A percentile compares a stretch with the other conserved stretches of the same genome.
phyloP scores from a whole-genome alignment of 2,888 invertebrate species.

The Dorcus hopei region DNA sequence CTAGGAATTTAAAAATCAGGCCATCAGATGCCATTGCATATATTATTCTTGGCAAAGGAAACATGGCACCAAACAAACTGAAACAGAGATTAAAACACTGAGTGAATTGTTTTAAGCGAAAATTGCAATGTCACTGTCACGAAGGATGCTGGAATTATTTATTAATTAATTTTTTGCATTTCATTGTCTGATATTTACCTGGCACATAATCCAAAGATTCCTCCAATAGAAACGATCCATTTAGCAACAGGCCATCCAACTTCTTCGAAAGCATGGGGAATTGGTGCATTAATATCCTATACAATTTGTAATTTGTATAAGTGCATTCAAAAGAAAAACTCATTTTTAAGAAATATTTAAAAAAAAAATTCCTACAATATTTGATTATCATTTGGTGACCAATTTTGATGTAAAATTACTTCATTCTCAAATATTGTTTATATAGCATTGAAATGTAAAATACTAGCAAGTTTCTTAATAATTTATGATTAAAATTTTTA shows the following conservation, averaged over 20 bases:
- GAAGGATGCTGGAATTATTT: neutral
- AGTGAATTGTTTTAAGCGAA: neutral
- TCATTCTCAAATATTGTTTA: no score
- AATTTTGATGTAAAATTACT: no score
- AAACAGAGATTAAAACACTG: conserved; percentile 18
- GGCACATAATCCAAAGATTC: conserved; percentile 80
- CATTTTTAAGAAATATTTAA: no score
- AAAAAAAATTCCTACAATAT: no score
- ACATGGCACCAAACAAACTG: conserved; percentile 81
- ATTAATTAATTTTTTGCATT: neutral
- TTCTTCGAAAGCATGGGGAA: conserved; percentile 73
- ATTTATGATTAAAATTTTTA: no score
- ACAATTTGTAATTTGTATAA: no score
- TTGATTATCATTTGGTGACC: no score
- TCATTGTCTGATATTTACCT: conserved; percentile 53
- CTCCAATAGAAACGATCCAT: conserved; percentile 81
- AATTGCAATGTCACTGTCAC: neutral
- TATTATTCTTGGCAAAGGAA: conserved; percentile 79
- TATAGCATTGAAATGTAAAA: no score
- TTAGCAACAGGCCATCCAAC: conserved; percentile 76
- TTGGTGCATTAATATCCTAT: conserved; percentile 72
- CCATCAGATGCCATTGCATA: conserved; percentile 90
- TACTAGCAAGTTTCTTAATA: no score
- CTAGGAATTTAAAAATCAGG: conserved; percentile 73
- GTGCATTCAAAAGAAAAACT: conserved; percentile 24